A percentile compares a stretch with the other conserved stretches of the same genome.
Evolutionary conservation across 2,888 invertebrate species (phyloP).

Genomic region (Xestia c-nigrum): DNA sequence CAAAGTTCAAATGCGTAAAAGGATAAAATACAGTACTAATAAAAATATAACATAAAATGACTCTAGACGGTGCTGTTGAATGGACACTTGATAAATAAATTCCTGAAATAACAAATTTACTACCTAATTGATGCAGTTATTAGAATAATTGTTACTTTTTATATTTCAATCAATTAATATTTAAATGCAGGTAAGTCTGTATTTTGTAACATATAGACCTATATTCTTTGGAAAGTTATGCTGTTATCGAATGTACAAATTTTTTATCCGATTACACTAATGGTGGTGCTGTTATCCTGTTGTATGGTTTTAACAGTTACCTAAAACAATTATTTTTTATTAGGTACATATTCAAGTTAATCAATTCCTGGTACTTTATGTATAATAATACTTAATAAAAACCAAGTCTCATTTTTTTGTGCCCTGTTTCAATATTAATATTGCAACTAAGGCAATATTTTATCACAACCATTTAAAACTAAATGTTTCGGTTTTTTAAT

Average conservation of each 20-base stretch:
- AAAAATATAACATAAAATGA: neutral
- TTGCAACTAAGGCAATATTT: conserved; percentile 18
- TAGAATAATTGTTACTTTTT: neutral
- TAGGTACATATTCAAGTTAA: neutral
- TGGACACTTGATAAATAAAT: neutral
- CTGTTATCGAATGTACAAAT: conserved; percentile 30
- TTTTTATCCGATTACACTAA: conserved; percentile 56
- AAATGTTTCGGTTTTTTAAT: neutral
- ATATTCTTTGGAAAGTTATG: neutral
- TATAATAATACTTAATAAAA: too few species aligned
- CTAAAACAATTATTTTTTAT: conserved; percentile 15
- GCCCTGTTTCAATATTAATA: neutral
- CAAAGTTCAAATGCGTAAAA: neutral
- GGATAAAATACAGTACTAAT: conserved; percentile 6
- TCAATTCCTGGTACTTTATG: conserved; percentile 21
- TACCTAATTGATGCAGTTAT: neutral
- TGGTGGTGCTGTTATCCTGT: conserved; percentile 39
- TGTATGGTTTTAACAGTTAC: conserved; percentile 8
- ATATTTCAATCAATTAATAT: neutral
- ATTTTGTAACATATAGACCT: neutral
- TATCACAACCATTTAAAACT: neutral
- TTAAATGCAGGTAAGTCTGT: neutral
- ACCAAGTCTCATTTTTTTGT: neutral
- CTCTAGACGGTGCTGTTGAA: neutral
- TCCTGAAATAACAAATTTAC: neutral